Evolutionary conservation across 2,888 invertebrate species (phyloP), one percentile per base, ranked within the genome.

Genomic region (Netelia virgata): DNA sequence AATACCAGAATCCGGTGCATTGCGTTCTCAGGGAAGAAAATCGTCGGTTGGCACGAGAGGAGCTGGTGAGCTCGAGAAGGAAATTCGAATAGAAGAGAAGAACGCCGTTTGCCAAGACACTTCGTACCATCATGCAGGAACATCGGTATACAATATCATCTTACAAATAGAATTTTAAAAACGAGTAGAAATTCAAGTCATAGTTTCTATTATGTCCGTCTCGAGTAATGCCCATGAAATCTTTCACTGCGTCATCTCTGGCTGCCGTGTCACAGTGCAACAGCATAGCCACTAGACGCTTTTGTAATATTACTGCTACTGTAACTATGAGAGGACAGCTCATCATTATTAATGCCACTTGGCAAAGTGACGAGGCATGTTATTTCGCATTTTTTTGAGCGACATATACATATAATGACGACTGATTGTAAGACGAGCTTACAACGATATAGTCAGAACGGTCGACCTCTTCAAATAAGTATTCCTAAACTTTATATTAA

Each of bases 21-120:
- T 89, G 90, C 89, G 90, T 91, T 92, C 91, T 90, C 92, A 92
- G 85, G 91, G 90, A 91, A 92, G 90, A 87, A 79, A 69, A 84
- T 79, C 68, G 74, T 41, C 10, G 5, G 59, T 69, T 69, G 61
- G 63, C 78, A 68, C 14, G 53, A 43, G 53, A 43, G 20, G 50
- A 70, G 47, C 70, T 61, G 16, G 79, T 63, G 57, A 66, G 83
- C 76, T 50, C 53, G 43, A 47, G 57, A 64, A 59, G 66, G 79
- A 85, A 82, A 84, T 86, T 83, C 84, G 82, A 84, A 80, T 78
- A 41, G 41, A 66, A 43, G 41, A 10, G 53, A 28, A 43, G 16
- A 57, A 18, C 18, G 10, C 14, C 14, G 47, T 47, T 47, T 1
- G 14, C 47, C 47, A 47, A 11, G 11, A 47, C 47, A 47, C 47